Conservation (phyloP, 2,888 invertebrate species). For the Brachypalpus laphriformis region DNA sequence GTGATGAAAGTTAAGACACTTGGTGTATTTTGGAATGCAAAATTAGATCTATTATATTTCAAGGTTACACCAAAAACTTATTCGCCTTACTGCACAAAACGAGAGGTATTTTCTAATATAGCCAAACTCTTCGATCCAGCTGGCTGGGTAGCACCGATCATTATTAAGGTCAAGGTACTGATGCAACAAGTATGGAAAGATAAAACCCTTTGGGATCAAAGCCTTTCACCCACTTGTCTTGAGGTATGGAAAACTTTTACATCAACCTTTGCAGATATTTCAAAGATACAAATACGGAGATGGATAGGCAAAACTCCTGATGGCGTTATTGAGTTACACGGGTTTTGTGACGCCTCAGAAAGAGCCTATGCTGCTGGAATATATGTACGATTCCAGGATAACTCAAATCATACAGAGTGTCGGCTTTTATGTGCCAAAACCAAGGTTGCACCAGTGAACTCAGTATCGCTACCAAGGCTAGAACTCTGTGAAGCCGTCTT, state of each 20-base stretch:
- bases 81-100: too few species aligned
- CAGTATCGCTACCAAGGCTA: not conserved
- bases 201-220: conserved; percentile 34
- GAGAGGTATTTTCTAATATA: not conserved
- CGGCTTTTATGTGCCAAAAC: not conserved
- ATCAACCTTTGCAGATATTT: too few species aligned
- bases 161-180: conserved; percentile 47
- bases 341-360: not conserved
- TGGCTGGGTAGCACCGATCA: conserved; percentile 51
- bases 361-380: too few species aligned
- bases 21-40: too few species aligned
- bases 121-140: conserved; percentile 41
- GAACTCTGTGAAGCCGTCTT: not conserved
- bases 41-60: too few species aligned
- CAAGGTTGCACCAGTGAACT: not conserved
- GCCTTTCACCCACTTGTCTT: not conserved
- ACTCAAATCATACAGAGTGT: too few species aligned
- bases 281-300: too few species aligned
- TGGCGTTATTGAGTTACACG: not conserved
- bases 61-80: too few species aligned
- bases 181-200: conserved; percentile 60
- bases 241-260: not conserved
- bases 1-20: too few species aligned
- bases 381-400: not conserved
- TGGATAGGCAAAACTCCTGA: too few species aligned